These are phyloP conservation scores for Sylvia atricapilla DNA, from an alignment of 2,113 vertebrate species.

Conservation along the genomic window DNA sequence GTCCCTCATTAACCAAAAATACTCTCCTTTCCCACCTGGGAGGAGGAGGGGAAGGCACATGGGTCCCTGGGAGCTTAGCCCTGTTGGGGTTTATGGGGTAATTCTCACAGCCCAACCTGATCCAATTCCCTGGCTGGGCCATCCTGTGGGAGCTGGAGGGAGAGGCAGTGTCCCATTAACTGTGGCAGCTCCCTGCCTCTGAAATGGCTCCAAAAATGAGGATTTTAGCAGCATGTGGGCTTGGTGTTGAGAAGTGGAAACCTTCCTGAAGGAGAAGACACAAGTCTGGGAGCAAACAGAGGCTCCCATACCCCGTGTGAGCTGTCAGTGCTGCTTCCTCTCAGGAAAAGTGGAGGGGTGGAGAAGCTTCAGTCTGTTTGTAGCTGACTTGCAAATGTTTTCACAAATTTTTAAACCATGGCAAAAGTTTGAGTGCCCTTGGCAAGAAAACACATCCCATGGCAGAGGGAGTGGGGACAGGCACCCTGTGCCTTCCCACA, in stretches of 20 bases:
- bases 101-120: neutral
- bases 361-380: neutral
- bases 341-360: neutral
- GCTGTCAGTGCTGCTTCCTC: neutral
- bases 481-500: neutral
- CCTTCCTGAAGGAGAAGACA: neutral
- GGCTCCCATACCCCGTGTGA: fast-evolving
- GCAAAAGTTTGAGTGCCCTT: neutral
- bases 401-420: neutral
- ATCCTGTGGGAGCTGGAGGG: neutral
- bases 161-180: neutral
- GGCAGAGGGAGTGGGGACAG: neutral
- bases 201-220: neutral
- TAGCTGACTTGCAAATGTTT: neutral
- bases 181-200: neutral
- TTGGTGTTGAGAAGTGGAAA: neutral
- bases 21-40: neutral
- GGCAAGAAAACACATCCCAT: fast-evolving
- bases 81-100: neutral
- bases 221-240: neutral
- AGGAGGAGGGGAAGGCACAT: neutral
- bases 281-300: neutral
- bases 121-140: neutral
- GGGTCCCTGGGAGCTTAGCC: neutral
- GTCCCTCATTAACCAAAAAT: neutral